phyloP scores from a whole-genome alignment of 2,888 invertebrate genomes.

The Microctonus hyperodae region DNA sequence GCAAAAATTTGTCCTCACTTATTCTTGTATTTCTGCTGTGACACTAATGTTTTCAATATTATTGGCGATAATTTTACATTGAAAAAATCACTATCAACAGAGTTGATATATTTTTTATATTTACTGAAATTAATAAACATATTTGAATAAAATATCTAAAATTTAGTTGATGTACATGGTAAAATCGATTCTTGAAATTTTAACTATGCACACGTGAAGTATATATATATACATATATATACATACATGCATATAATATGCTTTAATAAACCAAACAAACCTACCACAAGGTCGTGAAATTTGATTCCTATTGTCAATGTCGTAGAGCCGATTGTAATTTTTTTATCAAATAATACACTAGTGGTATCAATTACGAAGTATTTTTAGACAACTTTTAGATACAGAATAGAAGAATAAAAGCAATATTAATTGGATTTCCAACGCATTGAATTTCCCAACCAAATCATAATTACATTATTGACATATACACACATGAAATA shows the following conservation, averaged over 20 bases:
- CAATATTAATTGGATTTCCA: neutral
- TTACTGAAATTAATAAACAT: neutral
- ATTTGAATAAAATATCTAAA: neutral
- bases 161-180: neutral
- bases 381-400: neutral
- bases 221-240: neutral
- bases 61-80: too few relatives aligned
- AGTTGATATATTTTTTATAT: too few relatives aligned
- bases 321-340: neutral
- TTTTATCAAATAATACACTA: neutral
- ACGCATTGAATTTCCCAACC: neutral
- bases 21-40: too few relatives aligned
- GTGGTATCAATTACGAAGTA: neutral
- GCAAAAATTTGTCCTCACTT: neutral
- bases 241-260: too few relatives aligned
- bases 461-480: slow-evolving; percentile 6
- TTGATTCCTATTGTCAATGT: neutral
- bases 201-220: neutral
- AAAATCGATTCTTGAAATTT: slow-evolving; percentile 3
- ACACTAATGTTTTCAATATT: too few relatives aligned
- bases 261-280: slow-evolving; percentile 2
- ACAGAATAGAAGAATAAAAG: neutral
- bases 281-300: slow-evolving; percentile 9
- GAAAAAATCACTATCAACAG: too few relatives aligned
- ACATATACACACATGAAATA: neutral